Conservation (phyloP, 1,140 invertebrate genomes). For the Arctopsyche grandis region DNA sequence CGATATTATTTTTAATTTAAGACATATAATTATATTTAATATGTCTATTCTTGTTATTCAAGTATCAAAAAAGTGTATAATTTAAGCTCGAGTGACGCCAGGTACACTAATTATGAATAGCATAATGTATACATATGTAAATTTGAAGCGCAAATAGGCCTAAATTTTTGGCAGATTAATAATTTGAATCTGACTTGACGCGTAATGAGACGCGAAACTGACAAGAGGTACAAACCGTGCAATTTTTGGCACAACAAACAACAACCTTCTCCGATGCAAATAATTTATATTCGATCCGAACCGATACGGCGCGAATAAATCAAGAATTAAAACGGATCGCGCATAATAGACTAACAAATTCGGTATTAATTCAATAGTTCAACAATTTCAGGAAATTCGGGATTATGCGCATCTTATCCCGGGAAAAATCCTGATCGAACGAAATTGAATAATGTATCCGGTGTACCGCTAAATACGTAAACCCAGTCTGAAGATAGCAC, state of each 20-base stretch:
- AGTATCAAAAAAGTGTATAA: too few relatives aligned
- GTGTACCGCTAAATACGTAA: neutral
- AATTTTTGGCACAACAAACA: neutral
- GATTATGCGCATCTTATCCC: neutral
- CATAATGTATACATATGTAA: too few relatives aligned
- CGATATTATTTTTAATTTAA: too few relatives aligned
- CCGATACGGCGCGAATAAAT: neutral
- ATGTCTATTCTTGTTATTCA: too few relatives aligned
- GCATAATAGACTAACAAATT: neutral
- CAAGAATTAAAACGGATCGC: neutral
- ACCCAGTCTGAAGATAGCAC: too few relatives aligned
- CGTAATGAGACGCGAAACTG: conserved; percentile 2
- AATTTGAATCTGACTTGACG: neutral
- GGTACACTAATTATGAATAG: too few relatives aligned
- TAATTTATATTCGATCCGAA: neutral
- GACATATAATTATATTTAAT: too few relatives aligned
- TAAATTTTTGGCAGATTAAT: neutral
- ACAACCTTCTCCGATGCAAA: neutral
- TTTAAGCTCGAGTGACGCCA: too few relatives aligned
- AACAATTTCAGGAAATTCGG: neutral
- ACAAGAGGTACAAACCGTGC: neutral
- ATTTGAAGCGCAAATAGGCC: too few relatives aligned
- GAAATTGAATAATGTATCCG: neutral
- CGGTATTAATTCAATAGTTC: neutral
- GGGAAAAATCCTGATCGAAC: neutral